Evolutionary conservation across 2,797 vertebrate species (phyloP).

Genomic region (Mastacembelus armatus): DNA sequence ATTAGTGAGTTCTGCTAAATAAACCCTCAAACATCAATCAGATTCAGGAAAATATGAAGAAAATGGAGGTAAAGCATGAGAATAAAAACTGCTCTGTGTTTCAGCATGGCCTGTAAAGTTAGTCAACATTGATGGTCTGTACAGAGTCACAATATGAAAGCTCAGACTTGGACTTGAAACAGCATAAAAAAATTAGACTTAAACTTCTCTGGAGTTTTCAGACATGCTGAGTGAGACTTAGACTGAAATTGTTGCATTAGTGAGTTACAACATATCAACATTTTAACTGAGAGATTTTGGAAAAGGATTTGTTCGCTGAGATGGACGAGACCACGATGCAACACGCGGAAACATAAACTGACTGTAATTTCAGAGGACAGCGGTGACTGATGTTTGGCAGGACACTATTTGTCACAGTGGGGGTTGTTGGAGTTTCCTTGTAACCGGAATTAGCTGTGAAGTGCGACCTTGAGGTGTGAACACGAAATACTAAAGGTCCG

Average conservation of each 20-base stretch:
- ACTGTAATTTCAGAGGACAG: conserved; percentile 30
- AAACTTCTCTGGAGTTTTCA: too few relatives aligned
- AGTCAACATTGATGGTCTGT: background rate
- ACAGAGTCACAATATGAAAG: background rate
- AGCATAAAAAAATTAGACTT: too few relatives aligned
- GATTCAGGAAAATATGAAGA: background rate
- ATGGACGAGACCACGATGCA: background rate
- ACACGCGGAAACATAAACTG: background rate
- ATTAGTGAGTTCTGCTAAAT: conserved; percentile 30
- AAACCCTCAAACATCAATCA: conserved; percentile 14
- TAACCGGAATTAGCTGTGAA: conserved; percentile 89
- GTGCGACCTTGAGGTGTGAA: conserved; percentile 87
- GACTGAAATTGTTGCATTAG: too few relatives aligned
- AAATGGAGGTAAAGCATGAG: background rate
- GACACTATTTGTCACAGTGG: conserved; percentile 68
- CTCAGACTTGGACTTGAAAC: background rate
- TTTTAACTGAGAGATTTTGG: too few relatives aligned
- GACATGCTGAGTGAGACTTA: too few relatives aligned
- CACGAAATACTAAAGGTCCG: conserved; percentile 78
- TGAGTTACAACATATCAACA: too few relatives aligned
- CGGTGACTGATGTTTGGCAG: conserved; percentile 57
- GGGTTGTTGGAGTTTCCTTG: conserved; percentile 79
- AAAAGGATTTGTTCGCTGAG: background rate
- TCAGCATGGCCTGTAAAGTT: background rate
- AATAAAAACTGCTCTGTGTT: background rate